Evolutionary conservation across 2,797 vertebrate genomes (phyloP).

Genomic region (Anguilla marmorata): DNA sequence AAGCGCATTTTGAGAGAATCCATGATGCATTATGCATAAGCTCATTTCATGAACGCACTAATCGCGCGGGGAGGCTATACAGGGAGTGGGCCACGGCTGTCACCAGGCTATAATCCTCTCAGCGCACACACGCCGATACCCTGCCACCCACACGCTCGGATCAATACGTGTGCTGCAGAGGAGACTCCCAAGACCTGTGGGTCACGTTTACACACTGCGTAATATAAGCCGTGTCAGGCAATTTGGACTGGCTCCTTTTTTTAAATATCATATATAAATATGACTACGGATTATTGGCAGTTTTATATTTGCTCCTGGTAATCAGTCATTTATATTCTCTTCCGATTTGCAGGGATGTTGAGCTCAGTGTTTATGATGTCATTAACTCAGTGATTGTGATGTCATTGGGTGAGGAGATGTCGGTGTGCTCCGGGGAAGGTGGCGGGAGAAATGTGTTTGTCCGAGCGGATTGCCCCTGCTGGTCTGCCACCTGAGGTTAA

Average conservation of each 20-base stretch:
- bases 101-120: neutral
- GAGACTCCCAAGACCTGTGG: neutral
- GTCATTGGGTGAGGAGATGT: neutral
- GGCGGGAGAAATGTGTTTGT: neutral
- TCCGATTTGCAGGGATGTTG: neutral
- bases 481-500: neutral
- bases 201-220: neutral
- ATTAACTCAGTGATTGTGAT: neutral
- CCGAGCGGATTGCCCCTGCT: neutral
- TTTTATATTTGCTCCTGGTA: neutral
- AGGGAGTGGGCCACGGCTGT: neutral
- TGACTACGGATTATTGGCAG: neutral
- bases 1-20: neutral
- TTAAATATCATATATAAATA: neutral
- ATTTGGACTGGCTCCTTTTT: neutral
- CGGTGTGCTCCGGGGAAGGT: neutral
- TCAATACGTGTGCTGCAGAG: neutral
- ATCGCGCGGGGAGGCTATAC: neutral
- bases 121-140: neutral
- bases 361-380: neutral
- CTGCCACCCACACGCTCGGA: neutral
- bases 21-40: slow-evolving; percentile 14
- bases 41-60: neutral
- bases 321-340: neutral
- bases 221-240: neutral